These are phyloP conservation scores for Druon quercuslanigerum DNA, from an alignment of 1,140 invertebrate species.

Conservation along the genomic window DNA sequence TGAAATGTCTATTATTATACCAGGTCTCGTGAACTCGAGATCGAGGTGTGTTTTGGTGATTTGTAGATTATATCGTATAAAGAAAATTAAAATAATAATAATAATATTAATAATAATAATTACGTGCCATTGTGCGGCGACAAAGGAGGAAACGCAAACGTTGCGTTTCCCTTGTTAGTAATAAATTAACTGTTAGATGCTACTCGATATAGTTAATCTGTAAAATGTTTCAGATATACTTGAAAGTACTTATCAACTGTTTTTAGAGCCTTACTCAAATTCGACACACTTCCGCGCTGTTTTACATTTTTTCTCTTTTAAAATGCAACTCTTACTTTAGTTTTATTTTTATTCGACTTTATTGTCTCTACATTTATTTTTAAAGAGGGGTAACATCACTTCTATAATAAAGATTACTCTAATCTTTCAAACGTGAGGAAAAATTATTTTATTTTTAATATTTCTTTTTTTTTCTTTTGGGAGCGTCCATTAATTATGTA, in stretches of 20 bases:
- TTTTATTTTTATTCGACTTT: conserved; percentile 50
- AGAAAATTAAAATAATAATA: no score
- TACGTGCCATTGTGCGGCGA: conserved; percentile 72
- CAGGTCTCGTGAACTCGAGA: conserved; percentile 56
- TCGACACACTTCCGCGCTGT: conserved; percentile 57
- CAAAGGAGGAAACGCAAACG: conserved; percentile 63
- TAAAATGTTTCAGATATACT: conserved; percentile 72
- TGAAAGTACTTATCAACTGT: conserved; percentile 75
- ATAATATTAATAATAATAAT: conserved; percentile 57
- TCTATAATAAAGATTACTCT: no score
- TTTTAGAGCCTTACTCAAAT: conserved; percentile 71
- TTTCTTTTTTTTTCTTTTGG: no score
- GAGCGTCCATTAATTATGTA: no score
- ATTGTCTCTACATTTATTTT: conserved; percentile 36
- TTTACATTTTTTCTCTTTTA: conserved; percentile 47
- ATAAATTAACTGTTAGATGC: conserved; percentile 69
- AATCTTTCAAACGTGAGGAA: no score
- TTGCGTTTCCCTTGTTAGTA: conserved; percentile 68
- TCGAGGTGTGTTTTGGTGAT: conserved; percentile 53
- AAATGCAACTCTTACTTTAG: conserved; percentile 32
- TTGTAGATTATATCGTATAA: conserved; percentile 59
- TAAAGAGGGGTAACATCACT: no score
- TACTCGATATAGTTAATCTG: conserved; percentile 70
- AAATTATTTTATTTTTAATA: no score
- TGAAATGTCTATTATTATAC: conserved; percentile 54